A percentile compares a stretch with the other conserved stretches of the same genome.
These are phyloP conservation scores for Drosophila quinaria DNA, from an alignment of 2,888 invertebrate species.

Conservation along the genomic window DNA sequence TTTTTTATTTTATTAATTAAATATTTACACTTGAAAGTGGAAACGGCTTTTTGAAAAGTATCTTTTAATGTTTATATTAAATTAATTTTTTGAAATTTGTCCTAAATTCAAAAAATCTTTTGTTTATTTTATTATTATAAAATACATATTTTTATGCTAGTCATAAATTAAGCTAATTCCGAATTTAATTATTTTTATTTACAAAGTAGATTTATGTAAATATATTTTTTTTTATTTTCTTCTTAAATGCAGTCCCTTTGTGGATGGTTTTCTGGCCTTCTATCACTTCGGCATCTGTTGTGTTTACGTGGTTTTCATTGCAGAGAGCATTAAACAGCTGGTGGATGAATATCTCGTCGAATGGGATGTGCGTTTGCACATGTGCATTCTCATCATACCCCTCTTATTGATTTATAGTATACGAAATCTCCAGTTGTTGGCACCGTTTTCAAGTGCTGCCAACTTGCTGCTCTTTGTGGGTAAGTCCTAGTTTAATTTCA, in stretches of 20 bases:
- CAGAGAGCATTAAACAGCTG: slow-evolving; percentile 93
- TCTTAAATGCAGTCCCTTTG: slow-evolving; percentile 87
- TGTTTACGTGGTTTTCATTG: slow-evolving; percentile 97
- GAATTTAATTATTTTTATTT: too few relatives aligned
- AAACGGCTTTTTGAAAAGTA: too few relatives aligned
- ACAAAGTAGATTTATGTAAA: too few relatives aligned
- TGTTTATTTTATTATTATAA: too few relatives aligned
- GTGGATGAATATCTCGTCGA: slow-evolving; percentile 87
- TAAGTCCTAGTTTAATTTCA: slow-evolving; percentile 34
- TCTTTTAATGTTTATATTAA: too few relatives aligned
- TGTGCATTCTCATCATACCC: slow-evolving; percentile 88
- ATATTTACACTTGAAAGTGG: too few relatives aligned
- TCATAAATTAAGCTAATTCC: too few relatives aligned
- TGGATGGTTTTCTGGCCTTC: slow-evolving; percentile 93
- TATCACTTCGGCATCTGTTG: slow-evolving; percentile 99
- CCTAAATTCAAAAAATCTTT: too few relatives aligned
- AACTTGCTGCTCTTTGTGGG: slow-evolving; percentile 93
- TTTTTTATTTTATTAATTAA: too few relatives aligned
- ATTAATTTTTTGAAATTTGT: too few relatives aligned
- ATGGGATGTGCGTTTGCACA: slow-evolving; percentile 86
- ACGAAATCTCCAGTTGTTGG: slow-evolving; percentile 92
- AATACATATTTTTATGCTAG: too few relatives aligned
- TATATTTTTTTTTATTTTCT: neutral
- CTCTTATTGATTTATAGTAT: slow-evolving; percentile 91
- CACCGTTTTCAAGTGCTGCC: slow-evolving; percentile 97